Base-by-base conservation (phyloP, 2,888 invertebrate genomes). In the Drosophila mercatorum region DNA sequence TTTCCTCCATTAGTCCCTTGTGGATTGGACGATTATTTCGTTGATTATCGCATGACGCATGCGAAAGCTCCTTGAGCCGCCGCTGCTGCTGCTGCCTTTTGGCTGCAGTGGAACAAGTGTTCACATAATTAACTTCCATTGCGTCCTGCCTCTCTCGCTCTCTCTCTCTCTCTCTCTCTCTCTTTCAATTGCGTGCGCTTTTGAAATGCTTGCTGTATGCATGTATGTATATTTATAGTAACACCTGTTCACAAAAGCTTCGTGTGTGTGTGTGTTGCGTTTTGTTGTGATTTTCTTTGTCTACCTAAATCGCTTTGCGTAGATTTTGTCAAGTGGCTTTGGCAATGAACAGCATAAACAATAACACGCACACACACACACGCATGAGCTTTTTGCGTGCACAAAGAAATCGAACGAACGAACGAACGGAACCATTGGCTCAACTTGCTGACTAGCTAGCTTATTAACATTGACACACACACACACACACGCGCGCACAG, bases 311-410 rank as follows among this genome's bases (percentile, higher is more conserved):
- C 53, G 51, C 55, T 68, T 68, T 52, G 67, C 41, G 63, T 71
- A 56, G 72, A 75, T 85, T 83, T 87, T 75, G 89, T 89, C 89
- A 89, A 89, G 83, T 83, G 83, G 78, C 88, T 83, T 88, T 86
- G 83, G 79, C 87, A 83, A 72, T 86, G 89, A 77, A 68, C 68
- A 81, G 70, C 71, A 83, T 88, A 88, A 80, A 87, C 86, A 89
- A 83, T 83, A 71, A 68, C 46, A 79, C 52, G 38, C 57, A 51
- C 49, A 53, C 52, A 51, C 36, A 61, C 8, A 8, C 7, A 14
- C 22, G 26, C 11, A 46, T 28, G 36, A 60, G 63, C 51, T 66
- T 65, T 66, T 53, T 41, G 38, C 22, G 55, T 64, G 68, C 71
- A 65, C 77, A 80, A 80, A 80, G 78, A 74, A 72, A 74, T 83